Conservation (phyloP, 2,888 invertebrate genomes). For the Diploptera punctata region DNA sequence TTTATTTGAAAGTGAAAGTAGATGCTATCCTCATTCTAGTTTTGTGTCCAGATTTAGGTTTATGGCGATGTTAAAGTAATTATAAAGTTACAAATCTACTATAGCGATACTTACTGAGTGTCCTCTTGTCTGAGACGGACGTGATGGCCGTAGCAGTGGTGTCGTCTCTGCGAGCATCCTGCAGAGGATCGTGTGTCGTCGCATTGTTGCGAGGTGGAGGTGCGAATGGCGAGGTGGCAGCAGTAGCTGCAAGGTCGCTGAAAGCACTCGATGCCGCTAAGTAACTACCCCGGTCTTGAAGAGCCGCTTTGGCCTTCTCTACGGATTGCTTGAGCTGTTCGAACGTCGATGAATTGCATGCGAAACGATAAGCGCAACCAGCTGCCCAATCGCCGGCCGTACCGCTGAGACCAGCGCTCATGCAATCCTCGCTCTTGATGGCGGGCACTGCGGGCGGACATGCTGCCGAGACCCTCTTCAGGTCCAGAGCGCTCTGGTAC, state of each 20-base stretch:
- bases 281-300: constrained; percentile 75
- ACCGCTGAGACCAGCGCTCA: constrained; percentile 48
- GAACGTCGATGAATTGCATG: constrained; percentile 84
- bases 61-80: too few species aligned
- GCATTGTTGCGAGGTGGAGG: constrained; percentile 30
- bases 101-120: constrained; percentile 40
- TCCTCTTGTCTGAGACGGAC: constrained; percentile 36
- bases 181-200: constrained; percentile 28
- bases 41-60: too few species aligned
- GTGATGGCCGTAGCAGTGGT: neutral
- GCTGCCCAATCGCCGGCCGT: constrained; percentile 50
- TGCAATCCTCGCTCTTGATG: constrained; percentile 59
- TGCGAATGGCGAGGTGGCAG: constrained; percentile 37
- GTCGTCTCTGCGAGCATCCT: constrained; percentile 33
- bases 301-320: constrained; percentile 87
- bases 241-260: constrained; percentile 61
- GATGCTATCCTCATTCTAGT: too few species aligned
- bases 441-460: constrained; percentile 55
- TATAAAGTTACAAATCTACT: too few species aligned
- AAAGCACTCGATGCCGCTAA: constrained; percentile 76
- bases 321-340: constrained; percentile 90
- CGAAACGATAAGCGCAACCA: constrained; percentile 69
- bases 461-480: constrained; percentile 67
- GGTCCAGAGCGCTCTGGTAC: constrained; percentile 83
- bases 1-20: too few species aligned